Conservation (phyloP, 2,797 vertebrate genomes). For the Acridotheres tristis region DNA sequence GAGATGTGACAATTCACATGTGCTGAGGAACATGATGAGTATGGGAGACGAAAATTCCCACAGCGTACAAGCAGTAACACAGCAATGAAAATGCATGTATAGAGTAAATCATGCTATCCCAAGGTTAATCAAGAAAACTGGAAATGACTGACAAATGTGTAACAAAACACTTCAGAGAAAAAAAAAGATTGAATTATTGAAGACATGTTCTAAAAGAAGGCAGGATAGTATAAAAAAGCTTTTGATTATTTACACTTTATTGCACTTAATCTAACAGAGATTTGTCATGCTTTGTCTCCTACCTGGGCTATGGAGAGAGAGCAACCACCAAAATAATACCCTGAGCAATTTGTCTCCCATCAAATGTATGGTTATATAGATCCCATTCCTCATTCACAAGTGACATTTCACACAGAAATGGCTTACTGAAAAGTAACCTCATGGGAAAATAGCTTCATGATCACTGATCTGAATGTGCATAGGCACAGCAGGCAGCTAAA, state of each 20-base stretch:
- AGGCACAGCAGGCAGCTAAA: neutral
- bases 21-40: neutral
- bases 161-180: neutral
- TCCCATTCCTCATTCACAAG: neutral
- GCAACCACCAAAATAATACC: neutral
- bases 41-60: neutral
- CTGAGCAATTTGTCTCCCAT: neutral
- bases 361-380: neutral
- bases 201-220: neutral
- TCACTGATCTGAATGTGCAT: neutral
- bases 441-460: constrained; percentile 28
- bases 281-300: neutral
- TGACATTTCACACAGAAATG: neutral
- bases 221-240: constrained; percentile 39
- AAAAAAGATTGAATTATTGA: constrained; percentile 49
- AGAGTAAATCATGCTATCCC: neutral
- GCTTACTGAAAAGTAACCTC: neutral
- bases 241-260: constrained; percentile 64
- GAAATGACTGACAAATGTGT: neutral
- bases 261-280: neutral
- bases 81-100: neutral
- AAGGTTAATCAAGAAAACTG: constrained; percentile 9
- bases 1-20: neutral
- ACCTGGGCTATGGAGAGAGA: neutral
- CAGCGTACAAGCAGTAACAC: neutral